A percentile compares a stretch with the other conserved stretches of the same genome.
phyloP scores from a whole-genome alignment of 2,888 invertebrate genomes.

The Dolomedes plantarius region DNA sequence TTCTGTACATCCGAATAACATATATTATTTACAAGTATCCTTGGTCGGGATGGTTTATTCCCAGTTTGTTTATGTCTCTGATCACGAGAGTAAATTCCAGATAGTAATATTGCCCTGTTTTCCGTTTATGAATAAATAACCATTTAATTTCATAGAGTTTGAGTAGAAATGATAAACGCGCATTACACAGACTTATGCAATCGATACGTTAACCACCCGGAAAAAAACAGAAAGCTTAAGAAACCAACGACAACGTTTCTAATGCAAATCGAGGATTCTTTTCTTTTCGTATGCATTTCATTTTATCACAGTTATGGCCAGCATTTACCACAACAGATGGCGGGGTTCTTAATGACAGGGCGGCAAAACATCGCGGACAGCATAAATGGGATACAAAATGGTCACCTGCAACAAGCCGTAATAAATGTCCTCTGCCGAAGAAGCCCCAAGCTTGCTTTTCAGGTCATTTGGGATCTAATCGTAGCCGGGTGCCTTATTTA shows the following conservation, averaged over 20 bases:
- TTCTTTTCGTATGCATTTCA: background rate
- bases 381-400: background rate
- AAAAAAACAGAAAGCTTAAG: background rate
- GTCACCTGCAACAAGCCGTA: slow-evolving; percentile 12
- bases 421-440: background rate
- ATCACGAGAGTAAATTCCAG: too few relatives aligned
- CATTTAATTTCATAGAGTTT: too few relatives aligned
- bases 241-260: background rate
- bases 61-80: too few relatives aligned
- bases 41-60: too few relatives aligned
- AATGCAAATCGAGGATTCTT: background rate
- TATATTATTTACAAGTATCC: too few relatives aligned
- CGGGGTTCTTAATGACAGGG: background rate
- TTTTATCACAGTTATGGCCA: background rate
- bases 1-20: too few relatives aligned
- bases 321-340: slow-evolving; percentile 5
- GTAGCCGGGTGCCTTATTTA: slow-evolving; percentile 4
- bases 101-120: too few relatives aligned
- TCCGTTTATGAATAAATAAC: too few relatives aligned
- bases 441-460: background rate
- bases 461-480: slow-evolving; percentile 10
- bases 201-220: background rate
- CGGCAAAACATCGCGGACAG: background rate
- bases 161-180: too few relatives aligned
- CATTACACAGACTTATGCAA: background rate